phyloP scores from a whole-genome alignment of 1,140 invertebrate species.

The Agraylea sexmaculata region DNA sequence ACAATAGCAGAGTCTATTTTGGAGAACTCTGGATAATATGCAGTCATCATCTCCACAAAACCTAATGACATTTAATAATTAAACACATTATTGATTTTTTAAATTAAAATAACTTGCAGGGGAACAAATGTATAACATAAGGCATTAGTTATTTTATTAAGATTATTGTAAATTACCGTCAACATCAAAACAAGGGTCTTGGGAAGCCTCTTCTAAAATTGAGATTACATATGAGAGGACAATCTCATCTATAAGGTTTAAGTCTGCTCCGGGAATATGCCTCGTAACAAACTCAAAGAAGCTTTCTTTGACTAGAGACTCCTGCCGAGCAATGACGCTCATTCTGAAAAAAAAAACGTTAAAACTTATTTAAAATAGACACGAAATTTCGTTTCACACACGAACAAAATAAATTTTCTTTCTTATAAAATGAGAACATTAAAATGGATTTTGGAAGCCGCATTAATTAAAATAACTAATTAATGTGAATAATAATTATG shows the following conservation, averaged over 20 bases:
- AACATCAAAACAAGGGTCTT: slow-evolving; percentile 71
- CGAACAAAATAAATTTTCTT: no score
- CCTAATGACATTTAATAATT: slow-evolving; percentile 23
- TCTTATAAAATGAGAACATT: no score
- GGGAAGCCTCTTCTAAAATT: slow-evolving; percentile 74
- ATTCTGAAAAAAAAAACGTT: slow-evolving; percentile 30
- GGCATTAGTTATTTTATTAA: not conserved
- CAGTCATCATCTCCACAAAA: slow-evolving; percentile 78
- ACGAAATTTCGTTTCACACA: no score
- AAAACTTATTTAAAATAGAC: no score
- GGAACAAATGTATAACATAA: not conserved
- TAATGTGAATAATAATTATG: no score
- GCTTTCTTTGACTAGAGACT: slow-evolving; percentile 65
- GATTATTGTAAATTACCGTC: no score
- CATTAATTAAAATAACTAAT: no score
- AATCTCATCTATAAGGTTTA: slow-evolving; percentile 77
- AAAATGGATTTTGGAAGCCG: no score
- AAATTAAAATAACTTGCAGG: not conserved
- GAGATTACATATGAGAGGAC: slow-evolving; percentile 80
- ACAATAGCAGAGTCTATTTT: slow-evolving; percentile 63
- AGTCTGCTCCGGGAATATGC: slow-evolving; percentile 61
- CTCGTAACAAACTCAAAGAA: slow-evolving; percentile 65
- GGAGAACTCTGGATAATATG: slow-evolving; percentile 78
- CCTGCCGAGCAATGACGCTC: slow-evolving; percentile 56
- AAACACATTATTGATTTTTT: not conserved